Conservation (phyloP, 2,113 vertebrate genomes). For the Mesitornis unicolor region DNA sequence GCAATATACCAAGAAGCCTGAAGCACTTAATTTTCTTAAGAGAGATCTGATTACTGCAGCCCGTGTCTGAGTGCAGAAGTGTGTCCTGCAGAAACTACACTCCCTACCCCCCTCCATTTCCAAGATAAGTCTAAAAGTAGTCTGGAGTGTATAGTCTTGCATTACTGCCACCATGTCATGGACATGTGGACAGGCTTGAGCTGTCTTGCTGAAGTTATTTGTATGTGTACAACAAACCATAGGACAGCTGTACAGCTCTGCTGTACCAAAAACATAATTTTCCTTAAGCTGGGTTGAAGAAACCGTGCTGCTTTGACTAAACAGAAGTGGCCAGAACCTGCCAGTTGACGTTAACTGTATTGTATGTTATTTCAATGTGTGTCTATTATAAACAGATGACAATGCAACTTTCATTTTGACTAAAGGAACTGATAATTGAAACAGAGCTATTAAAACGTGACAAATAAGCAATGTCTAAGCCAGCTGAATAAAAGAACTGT, state of each 20-base stretch:
- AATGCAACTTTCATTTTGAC: constrained; percentile 16
- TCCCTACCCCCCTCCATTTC: neutral
- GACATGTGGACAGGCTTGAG: neutral
- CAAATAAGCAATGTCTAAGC: neutral
- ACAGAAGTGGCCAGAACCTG: constrained; percentile 1
- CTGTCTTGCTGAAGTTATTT: neutral
- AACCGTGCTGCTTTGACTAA: neutral
- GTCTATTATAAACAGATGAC: constrained; percentile 30
- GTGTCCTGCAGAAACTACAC: neutral
- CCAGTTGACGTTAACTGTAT: neutral
- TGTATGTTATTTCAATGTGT: constrained; percentile 5
- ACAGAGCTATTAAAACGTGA: neutral
- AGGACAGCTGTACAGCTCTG: neutral
- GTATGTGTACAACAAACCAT: neutral
- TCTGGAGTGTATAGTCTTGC: neutral
- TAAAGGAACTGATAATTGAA: neutral
- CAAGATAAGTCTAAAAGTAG: neutral
- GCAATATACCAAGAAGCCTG: neutral
- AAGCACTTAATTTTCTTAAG: constrained; percentile 31
- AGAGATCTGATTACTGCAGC: neutral
- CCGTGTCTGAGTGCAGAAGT: neutral
- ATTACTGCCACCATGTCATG: neutral
- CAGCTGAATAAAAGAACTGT: neutral
- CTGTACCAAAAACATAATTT: neutral
- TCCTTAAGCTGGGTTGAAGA: neutral